Evolutionary conservation across 2,113 vertebrate species (phyloP), one percentile per base, ranked within the genome.

Genomic region (Anas platyrhynchos): DNA sequence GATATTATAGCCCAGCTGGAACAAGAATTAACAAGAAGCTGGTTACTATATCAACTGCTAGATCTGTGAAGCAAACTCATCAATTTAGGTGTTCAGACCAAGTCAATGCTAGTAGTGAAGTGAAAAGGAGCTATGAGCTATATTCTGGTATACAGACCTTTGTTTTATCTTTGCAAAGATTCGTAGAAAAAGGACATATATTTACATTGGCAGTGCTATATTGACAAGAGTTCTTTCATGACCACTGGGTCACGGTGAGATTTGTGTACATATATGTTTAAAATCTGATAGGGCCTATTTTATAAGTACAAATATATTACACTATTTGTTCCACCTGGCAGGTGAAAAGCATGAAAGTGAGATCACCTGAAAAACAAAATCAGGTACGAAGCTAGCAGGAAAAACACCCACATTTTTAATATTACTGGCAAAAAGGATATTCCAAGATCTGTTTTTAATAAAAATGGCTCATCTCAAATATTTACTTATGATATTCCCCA

Each of bases 391-490:
- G n/a, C 50, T 62, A n/a, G 17, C 62, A 83, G 62, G 74, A 69
- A 77, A 83, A 84, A 93, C 50, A 82, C 11, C n/a, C 62, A 41
- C 27, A 38, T 22, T 6, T 54, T 78, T 90, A 73, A 26, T 63
- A 50, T 32, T 55, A 55, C 32, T 82, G 67, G 50, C 21, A 73
- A 79, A 93, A 87, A 84, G 16, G 63, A 62, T 58, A 69, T 79
- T 82, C 50, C 36, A 88, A 85, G 69, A 86, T 74, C 46, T 38
- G 62, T 55, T 76, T 43, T 29, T 87, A 83, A 73, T 73, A 88
- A 91, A 94, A 91, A 85, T 27, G 10, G 54, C 48, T 89, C 52
- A 50, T 77, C 86, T 93, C 66, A 92, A 92, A 87, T 91, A 91
- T 74, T 94, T 83, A 86, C 29, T 72, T n/a, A 54, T 79, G 50